Conservation (phyloP, 2,888 invertebrate genomes). For the Stictocephala bisonia region DNA sequence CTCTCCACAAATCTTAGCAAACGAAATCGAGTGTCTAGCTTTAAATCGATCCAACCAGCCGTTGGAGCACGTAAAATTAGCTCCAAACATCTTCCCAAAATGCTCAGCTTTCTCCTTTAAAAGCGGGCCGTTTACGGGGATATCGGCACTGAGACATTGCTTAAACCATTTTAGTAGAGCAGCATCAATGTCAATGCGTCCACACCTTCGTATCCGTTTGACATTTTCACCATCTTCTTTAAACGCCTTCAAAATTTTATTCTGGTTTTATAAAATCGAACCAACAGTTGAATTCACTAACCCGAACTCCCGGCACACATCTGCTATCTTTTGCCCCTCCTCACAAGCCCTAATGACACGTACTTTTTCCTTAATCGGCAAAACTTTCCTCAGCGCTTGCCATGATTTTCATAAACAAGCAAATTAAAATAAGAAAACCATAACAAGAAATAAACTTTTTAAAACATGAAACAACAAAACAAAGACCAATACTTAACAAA, state of each 20-base stretch:
- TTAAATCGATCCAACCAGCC: slow-evolving; percentile 38
- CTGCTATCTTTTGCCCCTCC: slow-evolving; percentile 11
- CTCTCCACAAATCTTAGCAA: slow-evolving; percentile 39
- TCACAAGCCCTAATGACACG: slow-evolving; percentile 17
- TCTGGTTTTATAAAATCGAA: slow-evolving; percentile 31
- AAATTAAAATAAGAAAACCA: not conserved
- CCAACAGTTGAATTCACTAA: slow-evolving; percentile 29
- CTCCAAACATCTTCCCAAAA: slow-evolving; percentile 28
- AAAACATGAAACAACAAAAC: not conserved
- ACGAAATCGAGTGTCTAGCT: slow-evolving; percentile 22
- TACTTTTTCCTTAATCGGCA: slow-evolving; percentile 27
- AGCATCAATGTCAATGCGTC: slow-evolving; percentile 20
- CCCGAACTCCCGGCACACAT: slow-evolving; percentile 12
- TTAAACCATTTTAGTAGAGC: slow-evolving; percentile 40
- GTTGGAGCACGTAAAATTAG: slow-evolving; percentile 12
- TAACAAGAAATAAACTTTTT: no score
- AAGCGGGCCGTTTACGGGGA: slow-evolving; percentile 27
- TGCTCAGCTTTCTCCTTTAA: slow-evolving; percentile 13
- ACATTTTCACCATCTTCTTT: slow-evolving; percentile 18
- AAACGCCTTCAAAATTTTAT: slow-evolving; percentile 18
- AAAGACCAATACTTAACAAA: not conserved
- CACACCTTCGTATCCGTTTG: slow-evolving; percentile 8
- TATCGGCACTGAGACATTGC: not conserved
- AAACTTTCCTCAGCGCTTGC: not conserved
- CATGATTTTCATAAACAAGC: not conserved